These are phyloP conservation scores for Oryzias curvinotus DNA, from an alignment of 2,113 vertebrate species.

Conservation along the genomic window DNA sequence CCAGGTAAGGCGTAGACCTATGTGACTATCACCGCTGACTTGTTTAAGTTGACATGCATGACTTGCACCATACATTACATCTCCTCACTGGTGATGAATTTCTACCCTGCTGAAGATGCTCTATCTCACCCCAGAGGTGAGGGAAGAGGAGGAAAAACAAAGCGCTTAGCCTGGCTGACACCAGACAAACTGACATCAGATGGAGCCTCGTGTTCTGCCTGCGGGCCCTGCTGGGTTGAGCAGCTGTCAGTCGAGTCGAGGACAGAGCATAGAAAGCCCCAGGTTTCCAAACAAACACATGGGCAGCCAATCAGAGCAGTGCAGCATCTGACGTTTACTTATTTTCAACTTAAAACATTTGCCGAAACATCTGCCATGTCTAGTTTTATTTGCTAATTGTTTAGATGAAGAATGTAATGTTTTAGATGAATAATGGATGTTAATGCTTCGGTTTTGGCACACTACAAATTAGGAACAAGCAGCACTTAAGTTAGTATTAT, in stretches of 20 bases:
- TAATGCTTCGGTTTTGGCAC: too few species aligned
- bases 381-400: not conserved
- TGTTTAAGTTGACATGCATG: constrained; percentile 38
- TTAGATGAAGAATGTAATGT: not conserved
- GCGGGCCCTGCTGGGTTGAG: constrained; percentile 47
- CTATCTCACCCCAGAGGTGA: constrained; percentile 33
- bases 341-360: not conserved
- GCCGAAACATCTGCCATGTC: constrained; percentile 12
- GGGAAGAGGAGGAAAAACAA: constrained; percentile 54
- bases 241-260: constrained; percentile 55
- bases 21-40: constrained; percentile 34
- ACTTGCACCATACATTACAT: constrained; percentile 14
- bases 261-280: constrained; percentile 29
- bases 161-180: constrained; percentile 53
- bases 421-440: too few species aligned
- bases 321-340: constrained; percentile 4
- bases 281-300: constrained; percentile 30
- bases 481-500: too few species aligned
- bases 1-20: constrained; percentile 17
- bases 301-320: constrained; percentile 24
- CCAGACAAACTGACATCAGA: constrained; percentile 66
- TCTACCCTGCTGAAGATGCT: constrained; percentile 27
- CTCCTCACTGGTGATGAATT: constrained; percentile 45
- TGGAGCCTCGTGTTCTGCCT: constrained; percentile 50
- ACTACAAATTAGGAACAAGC: too few species aligned